Base-by-base conservation (phyloP, 2,797 vertebrate species). In the Decapterus maruadsi region DNA sequence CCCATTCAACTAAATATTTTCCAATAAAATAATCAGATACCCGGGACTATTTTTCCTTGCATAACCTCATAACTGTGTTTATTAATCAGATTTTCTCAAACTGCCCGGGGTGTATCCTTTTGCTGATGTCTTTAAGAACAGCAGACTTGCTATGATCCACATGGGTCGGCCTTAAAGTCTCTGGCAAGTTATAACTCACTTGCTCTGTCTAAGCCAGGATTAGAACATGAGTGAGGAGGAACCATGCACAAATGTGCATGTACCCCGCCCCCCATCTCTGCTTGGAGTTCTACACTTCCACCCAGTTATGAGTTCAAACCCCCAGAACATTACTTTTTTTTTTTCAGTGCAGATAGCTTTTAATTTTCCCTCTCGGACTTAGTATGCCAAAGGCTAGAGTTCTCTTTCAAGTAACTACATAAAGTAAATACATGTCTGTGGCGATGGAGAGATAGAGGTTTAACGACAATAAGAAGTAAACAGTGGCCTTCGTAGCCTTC, bases 311-410 rank as follows among this genome's bases (percentile, higher is more conserved):
- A 81, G 55, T 75, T 83, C 51, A 83, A 83, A 53, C 72, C 73
- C 46, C 64, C 16, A 2, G n/a, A 60, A 63, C 65, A 43, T 59
- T 56, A 4, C 62, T 62, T 62, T 45, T 60, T 4, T 11, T 19
- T 10, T 2, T 42, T 42, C 7, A 38, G 43, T 46, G 72, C 80
- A 88, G 82, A 83, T 72, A 75, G 57, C 40, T 76, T 87, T 91
- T 89, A 82, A 89, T 85, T 89, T 82, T 87, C 55, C 73, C 48
- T 68, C 69, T 67, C 66, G 80, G 66, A 56, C 61, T 68, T 71
- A 17, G 68, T 62, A 72, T 73, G 77, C 68, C 75, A 68, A 48
- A 85, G 83, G 82, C 73, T 88, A 80, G 70, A 72, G 68, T 63
- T 63, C 45, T 73, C 45, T 84, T 83, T 75, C 60, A 26, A 63